Conservation (phyloP, 2,888 invertebrate genomes). For the Neoaliturus tenellus region DNA sequence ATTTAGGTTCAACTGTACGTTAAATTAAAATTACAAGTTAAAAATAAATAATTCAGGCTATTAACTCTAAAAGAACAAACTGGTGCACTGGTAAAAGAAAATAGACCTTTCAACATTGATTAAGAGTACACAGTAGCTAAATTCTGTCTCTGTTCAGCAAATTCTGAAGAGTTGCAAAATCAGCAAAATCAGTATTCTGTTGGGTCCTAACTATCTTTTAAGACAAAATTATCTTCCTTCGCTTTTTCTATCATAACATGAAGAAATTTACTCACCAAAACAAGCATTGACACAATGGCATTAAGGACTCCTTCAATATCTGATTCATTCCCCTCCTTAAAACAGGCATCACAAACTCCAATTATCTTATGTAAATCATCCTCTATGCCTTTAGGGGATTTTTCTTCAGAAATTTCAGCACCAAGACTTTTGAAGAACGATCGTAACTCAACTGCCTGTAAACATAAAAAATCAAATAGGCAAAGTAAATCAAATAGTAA, state of each 20-base stretch:
- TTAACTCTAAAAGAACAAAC: too few species aligned
- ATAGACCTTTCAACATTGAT: too few species aligned
- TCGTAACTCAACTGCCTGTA: conserved; percentile 89
- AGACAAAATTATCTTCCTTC: too few species aligned
- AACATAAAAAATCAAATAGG: too few species aligned
- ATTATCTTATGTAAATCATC: conserved; percentile 97
- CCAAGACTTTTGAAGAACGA: conserved; percentile 94
- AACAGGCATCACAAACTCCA: conserved; percentile 94
- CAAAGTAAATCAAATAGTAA: too few species aligned
- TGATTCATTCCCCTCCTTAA: conserved; percentile 89
- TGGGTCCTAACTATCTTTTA: not conserved
- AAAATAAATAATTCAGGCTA: too few species aligned
- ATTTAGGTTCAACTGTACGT: too few species aligned
- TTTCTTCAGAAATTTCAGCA: conserved; percentile 96
- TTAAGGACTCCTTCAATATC: conserved; percentile 96
- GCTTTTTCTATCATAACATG: too few species aligned
- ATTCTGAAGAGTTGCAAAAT: not conserved
- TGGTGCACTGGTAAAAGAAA: too few species aligned
- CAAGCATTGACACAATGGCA: conserved; percentile 97
- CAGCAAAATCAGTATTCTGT: not conserved
- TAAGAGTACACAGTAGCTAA: too few species aligned
- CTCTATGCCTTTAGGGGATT: conserved; percentile 89
- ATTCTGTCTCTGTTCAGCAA: too few species aligned
- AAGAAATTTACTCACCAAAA: conserved; percentile 78
- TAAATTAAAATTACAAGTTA: too few species aligned